phyloP scores from a whole-genome alignment of 2,888 invertebrate species.

The Nemapogon koenigi region DNA sequence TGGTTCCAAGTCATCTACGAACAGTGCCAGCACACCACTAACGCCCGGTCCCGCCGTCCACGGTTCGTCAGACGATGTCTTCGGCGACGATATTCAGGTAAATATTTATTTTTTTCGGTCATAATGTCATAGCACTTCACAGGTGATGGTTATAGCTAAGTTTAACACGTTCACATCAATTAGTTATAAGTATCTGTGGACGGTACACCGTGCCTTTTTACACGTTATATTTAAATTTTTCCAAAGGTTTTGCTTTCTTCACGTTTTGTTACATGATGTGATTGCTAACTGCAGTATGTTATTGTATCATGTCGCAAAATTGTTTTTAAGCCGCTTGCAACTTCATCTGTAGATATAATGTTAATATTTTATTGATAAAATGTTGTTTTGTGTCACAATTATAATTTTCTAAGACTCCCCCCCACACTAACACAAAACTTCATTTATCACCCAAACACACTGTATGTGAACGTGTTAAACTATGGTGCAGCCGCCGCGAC shows the following conservation, averaged over 20 bases:
- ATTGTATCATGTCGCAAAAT: too few relatives aligned
- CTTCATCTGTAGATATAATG: too few relatives aligned
- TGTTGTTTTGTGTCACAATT: too few relatives aligned
- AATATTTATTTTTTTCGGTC: slow-evolving; percentile 20
- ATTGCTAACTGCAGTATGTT: slow-evolving; percentile 4
- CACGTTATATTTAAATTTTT: not conserved
- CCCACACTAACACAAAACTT: too few relatives aligned
- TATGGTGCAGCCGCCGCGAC: slow-evolving; percentile 71
- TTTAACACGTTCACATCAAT: slow-evolving; percentile 60
- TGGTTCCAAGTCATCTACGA: slow-evolving; percentile 43
- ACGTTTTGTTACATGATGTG: too few relatives aligned
- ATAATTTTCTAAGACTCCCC: too few relatives aligned
- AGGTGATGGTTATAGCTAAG: slow-evolving; percentile 45
- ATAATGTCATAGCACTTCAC: slow-evolving; percentile 22
- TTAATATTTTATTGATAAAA: too few relatives aligned
- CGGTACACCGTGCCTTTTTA: not conserved
- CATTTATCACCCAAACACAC: too few relatives aligned
- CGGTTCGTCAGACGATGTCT: slow-evolving; percentile 55
- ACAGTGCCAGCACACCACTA: slow-evolving; percentile 53
- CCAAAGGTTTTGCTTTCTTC: not conserved
- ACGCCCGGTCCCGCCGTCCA: slow-evolving; percentile 46
- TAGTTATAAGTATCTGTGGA: not conserved
- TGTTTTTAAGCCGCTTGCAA: too few relatives aligned
- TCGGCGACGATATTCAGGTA: slow-evolving; percentile 56
- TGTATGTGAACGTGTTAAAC: slow-evolving; percentile 62